Percentiles rank a stretch among this genome's conserved stretches.
Conservation (phyloP, 1,140 invertebrate species). For the Chironomus tepperi region DNA sequence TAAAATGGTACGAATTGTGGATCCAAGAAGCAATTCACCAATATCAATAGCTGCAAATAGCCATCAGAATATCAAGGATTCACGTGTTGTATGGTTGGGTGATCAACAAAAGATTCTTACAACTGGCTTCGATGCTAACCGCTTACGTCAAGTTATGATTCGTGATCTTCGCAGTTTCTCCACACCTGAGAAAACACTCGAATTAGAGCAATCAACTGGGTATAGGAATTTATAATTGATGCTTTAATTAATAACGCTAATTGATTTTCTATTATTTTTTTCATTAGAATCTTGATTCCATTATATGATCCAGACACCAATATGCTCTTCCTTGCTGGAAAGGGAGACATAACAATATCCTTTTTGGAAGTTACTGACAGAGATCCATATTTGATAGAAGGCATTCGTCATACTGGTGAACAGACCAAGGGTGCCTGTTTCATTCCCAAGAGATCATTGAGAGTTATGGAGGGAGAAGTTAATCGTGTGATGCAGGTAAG, state of each 20-base stretch:
- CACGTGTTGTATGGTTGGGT: constrained; percentile 79
- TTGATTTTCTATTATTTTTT: no score
- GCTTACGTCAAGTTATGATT: constrained; percentile 76
- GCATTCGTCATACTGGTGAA: constrained; percentile 53
- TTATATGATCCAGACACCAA: constrained; percentile 84
- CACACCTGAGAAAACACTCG: constrained; percentile 65
- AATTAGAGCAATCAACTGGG: constrained; percentile 83
- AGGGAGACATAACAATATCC: constrained; percentile 78
- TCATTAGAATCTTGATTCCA: constrained; percentile 62
- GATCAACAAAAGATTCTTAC: constrained; percentile 72
- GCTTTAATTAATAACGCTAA: no score
- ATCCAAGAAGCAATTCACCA: constrained; percentile 58
- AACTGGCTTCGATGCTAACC: constrained; percentile 66
- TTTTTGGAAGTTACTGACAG: constrained; percentile 79
- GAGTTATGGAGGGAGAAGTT: constrained; percentile 92
- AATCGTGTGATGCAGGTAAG: constrained; percentile 67
- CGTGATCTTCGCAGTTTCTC: constrained; percentile 75
- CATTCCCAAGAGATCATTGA: constrained; percentile 82
- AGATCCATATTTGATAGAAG: constrained; percentile 77
- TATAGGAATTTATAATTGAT: no score
- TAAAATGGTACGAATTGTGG: constrained; percentile 70
- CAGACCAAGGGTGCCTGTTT: constrained; percentile 88
- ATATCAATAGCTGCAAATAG: constrained; percentile 59
- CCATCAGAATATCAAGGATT: constrained; percentile 85
- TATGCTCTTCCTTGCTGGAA: constrained; percentile 90